These are phyloP conservation scores for Drosophila koepferae DNA, from an alignment of 2,888 invertebrate species.

Conservation along the genomic window DNA sequence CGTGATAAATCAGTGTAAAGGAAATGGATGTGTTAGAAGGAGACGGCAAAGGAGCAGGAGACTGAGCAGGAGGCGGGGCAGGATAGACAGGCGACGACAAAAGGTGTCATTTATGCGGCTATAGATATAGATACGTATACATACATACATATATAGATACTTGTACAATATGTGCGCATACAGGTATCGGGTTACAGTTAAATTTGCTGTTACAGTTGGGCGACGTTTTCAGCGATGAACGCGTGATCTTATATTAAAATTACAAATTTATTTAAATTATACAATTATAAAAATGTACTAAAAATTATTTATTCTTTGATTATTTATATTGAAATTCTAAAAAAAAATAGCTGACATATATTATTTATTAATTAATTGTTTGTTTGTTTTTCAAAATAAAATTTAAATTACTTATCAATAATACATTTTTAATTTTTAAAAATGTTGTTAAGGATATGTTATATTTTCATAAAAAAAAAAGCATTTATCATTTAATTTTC, in stretches of 20 bases:
- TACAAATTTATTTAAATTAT: too few relatives aligned
- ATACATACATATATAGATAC: constrained; percentile 24
- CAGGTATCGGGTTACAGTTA: constrained; percentile 49
- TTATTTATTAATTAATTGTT: too few relatives aligned
- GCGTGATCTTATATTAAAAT: constrained; percentile 12
- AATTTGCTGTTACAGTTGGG: constrained; percentile 32
- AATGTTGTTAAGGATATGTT: too few relatives aligned
- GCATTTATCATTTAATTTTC: too few relatives aligned
- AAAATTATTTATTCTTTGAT: too few relatives aligned
- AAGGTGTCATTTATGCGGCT: constrained; percentile 57
- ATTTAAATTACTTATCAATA: too few relatives aligned
- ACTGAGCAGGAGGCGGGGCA: not conserved
- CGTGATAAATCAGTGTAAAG: constrained; percentile 58
- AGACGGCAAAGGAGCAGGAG: not conserved
- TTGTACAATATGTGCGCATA: constrained; percentile 8
- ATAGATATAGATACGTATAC: constrained; percentile 6
- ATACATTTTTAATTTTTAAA: too few relatives aligned
- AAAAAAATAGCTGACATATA: too few relatives aligned
- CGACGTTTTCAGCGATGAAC: constrained; percentile 13
- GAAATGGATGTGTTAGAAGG: not conserved
- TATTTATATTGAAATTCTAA: too few relatives aligned
- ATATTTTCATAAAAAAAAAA: too few relatives aligned
- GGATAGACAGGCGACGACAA: constrained; percentile 53
- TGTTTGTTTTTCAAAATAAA: too few relatives aligned
- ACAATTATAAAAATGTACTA: too few relatives aligned